Conservation (phyloP, 1,140 invertebrate genomes). For the Sesamia nonagrioides region DNA sequence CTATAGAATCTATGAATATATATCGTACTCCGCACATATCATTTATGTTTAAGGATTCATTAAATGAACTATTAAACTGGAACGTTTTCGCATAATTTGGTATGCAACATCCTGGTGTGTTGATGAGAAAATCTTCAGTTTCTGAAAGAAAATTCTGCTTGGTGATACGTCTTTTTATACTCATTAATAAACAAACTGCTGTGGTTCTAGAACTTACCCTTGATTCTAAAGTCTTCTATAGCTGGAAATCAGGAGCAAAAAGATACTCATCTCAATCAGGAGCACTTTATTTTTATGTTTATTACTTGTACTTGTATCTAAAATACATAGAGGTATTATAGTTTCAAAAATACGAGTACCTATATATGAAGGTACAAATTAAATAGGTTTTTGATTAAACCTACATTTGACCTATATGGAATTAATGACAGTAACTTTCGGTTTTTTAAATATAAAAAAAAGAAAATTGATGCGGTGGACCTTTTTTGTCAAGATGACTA, state of each 20-base stretch:
- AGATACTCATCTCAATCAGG: no score
- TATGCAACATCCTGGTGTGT: slow-evolving; percentile 77
- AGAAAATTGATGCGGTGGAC: no score
- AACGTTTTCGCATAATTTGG: slow-evolving; percentile 72
- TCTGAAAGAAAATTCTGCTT: slow-evolving; percentile 50
- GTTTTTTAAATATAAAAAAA: no score
- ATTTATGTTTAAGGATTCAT: slow-evolving; percentile 55
- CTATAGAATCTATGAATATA: slow-evolving; percentile 60
- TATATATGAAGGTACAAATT: no score
- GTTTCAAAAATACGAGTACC: no score
- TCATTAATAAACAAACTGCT: neutral
- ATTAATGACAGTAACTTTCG: no score
- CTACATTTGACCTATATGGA: no score
- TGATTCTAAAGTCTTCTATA: neutral
- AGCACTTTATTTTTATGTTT: neutral
- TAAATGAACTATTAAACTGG: neutral
- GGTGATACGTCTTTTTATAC: neutral
- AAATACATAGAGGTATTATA: no score
- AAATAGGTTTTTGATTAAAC: no score
- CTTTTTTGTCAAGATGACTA: no score
- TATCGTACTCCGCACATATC: neutral
- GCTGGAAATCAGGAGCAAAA: neutral
- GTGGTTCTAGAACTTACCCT: neutral
- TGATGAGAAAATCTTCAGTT: slow-evolving; percentile 64
- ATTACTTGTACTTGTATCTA: no score